Base-by-base conservation (phyloP, 2,888 invertebrate genomes). In the Drosophila barbarae region DNA sequence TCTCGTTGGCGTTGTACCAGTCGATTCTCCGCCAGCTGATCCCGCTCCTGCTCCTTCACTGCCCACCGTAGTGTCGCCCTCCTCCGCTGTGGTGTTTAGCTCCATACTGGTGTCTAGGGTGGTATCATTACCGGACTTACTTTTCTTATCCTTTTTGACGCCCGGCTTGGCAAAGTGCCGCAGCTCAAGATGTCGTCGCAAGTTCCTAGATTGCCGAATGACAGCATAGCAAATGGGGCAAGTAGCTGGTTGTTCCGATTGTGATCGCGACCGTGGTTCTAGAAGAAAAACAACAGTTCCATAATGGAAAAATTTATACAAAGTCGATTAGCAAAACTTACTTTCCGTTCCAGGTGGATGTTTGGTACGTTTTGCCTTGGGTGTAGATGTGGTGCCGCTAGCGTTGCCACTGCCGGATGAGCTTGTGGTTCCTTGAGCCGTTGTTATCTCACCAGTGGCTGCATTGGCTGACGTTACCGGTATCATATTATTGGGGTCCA, bases 151-250 rank as follows among this genome's bases (percentile, higher is more conserved):
- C 76, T 90, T 90, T 74, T 90, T 90, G 26, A 88, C 86, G 58
- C 89, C 89, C 13, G 89, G 90, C 73, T 90, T 90, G 60, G 90
- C 89, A 65, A 90, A 90, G 84, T 90, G 90, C 73, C 90, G 81
- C 54, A 90, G 77, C 77, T 90, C 91, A 58, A 92, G 88, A 80
- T 92, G 92, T 72, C 92, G 90, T 30, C 92, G 89, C 60, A 92
- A 85, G 82, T 92, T 92, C 59, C 92, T 89, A 6, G 92, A 92
- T 84, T 92, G 92, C 65, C 92, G 89, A 35, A 92, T 89, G 50
- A 92, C 91, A 52, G 92, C 91, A 71, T 92, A 91, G 73, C 92
- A 92, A 32, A 92, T 89, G 28, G 92, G 92, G 87, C 92, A 92
- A 47, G 91, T 90, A 23, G 92, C 92, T 35, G 92, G 92, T 87